Evolutionary conservation across 2,888 invertebrate genomes (phyloP), one percentile per base, ranked within the genome.

Genomic region (Hololepta plana): DNA sequence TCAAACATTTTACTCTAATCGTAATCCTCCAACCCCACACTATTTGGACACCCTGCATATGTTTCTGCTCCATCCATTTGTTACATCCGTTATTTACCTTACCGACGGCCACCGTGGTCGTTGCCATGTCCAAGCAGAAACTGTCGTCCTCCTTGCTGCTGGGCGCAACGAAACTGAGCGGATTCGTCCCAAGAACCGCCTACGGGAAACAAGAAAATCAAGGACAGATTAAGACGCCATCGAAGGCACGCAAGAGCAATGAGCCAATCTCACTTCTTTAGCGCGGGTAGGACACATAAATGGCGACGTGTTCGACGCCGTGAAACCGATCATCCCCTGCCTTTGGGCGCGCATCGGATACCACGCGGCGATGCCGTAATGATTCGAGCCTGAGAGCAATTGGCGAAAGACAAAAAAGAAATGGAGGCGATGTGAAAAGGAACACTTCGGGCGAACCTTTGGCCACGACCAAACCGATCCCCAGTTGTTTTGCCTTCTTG

Each of bases 111-210:
- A 88, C 91, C 0, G 85, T 72, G 0, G 91, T 84, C 0, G 93
- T 91, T 0, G 93, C 93, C 91, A 95, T 93, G 47, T 95, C 95
- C 29, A 95, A 55, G 4, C 85, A 67, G 51, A 90, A 88, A 15
- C 66, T 61, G 45, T 91, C 88, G n/a, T n/a, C n/a, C n/a, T n/a
- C n/a, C n/a, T n/a, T n/a, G n/a, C 68, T 55, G 3, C 59, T 55
- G 1, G 75, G 74, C 0, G 85, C 88, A 0, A 77, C 85, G 8
- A 91, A 53, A 1, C 80, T 62, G 8, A 95, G 34, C 0, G 93
- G 93, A 55, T 95, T 95, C 0, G 91, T 91, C 3, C 93, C 91
- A 5, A 93, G 54, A 0, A 73, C 75, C 2, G 73, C 57, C 62
- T 74, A 53, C 17, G 60, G 60, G 26, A 31, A 9, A n/a, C n/a